phyloP scores from a whole-genome alignment of 2,113 vertebrate genomes.

The Micromys minutus region DNA sequence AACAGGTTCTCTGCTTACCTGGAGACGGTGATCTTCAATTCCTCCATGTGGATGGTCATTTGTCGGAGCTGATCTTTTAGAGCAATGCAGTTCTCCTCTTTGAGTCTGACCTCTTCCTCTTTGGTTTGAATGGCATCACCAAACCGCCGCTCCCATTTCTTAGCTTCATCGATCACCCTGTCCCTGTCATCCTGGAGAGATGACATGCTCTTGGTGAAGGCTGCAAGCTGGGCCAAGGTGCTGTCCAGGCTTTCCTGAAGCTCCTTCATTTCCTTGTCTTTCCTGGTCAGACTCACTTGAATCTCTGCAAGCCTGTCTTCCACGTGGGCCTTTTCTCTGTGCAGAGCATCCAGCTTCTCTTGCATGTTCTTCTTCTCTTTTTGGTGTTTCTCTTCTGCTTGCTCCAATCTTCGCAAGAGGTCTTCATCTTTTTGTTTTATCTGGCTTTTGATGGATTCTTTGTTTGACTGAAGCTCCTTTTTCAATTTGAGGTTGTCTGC shows the following conservation, averaged over 20 bases:
- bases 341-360: conserved; percentile 88
- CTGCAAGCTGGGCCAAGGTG: conserved; percentile 93
- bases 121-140: conserved; percentile 91
- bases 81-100: conserved; percentile 86
- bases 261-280: conserved; percentile 88
- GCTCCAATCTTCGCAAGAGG: conserved; percentile 89
- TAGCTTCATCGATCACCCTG: conserved; percentile 93
- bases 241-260: conserved; percentile 90
- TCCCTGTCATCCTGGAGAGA: conserved; percentile 97
- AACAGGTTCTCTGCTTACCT: conserved; percentile 79
- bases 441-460: conserved; percentile 85
- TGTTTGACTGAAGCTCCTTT: conserved; percentile 83
- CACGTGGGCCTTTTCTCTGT: conserved; percentile 86
- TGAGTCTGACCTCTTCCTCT: conserved; percentile 90
- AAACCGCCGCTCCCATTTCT: conserved; percentile 95
- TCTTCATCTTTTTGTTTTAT: conserved; percentile 89
- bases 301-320: conserved; percentile 86
- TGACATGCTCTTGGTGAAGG: conserved; percentile 97
- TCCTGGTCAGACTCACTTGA: conserved; percentile 83
- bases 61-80: conserved; percentile 88
- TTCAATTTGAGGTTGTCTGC: conserved; percentile 87
- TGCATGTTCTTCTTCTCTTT: conserved; percentile 91
- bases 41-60: conserved; percentile 86
- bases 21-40: conserved; percentile 86
- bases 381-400: conserved; percentile 88